phyloP scores from a whole-genome alignment of 2,797 vertebrate genomes.

The Coluber constrictor region DNA sequence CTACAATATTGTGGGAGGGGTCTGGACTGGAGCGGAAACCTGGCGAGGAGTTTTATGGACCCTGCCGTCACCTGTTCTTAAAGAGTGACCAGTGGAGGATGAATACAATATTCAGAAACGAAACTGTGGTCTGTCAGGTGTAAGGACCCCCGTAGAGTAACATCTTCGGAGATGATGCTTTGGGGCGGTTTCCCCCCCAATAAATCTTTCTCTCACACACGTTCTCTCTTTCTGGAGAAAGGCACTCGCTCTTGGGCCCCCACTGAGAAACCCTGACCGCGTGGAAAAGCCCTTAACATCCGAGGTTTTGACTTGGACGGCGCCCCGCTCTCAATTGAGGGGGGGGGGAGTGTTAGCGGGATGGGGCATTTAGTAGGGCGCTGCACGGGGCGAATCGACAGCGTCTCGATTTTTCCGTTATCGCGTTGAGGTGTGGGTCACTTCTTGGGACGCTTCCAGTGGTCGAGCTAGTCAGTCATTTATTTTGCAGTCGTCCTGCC shows the following conservation, averaged over 20 bases:
- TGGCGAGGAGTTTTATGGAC: not conserved
- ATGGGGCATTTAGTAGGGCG: not conserved
- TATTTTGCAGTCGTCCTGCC: not conserved
- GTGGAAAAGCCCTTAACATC: not conserved
- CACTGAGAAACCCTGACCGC: not conserved
- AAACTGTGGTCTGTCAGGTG: too few species aligned
- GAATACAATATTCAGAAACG: not conserved
- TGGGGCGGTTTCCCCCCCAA: not conserved
- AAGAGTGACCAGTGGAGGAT: not conserved
- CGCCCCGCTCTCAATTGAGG: not conserved
- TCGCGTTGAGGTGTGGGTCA: not conserved
- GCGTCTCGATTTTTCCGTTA: not conserved
- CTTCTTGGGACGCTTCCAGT: not conserved
- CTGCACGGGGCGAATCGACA: not conserved
- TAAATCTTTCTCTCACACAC: too few species aligned
- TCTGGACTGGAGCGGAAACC: not conserved
- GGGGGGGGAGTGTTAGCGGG: too few species aligned
- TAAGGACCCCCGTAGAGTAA: not conserved
- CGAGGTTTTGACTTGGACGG: not conserved
- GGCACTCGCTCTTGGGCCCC: not conserved
- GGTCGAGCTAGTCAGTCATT: not conserved
- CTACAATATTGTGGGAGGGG: not conserved
- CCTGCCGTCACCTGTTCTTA: not conserved
- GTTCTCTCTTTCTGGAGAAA: not conserved
- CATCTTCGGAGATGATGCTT: not conserved